Conservation (phyloP, 2,888 invertebrate species). For the Tiliacea citrago region DNA sequence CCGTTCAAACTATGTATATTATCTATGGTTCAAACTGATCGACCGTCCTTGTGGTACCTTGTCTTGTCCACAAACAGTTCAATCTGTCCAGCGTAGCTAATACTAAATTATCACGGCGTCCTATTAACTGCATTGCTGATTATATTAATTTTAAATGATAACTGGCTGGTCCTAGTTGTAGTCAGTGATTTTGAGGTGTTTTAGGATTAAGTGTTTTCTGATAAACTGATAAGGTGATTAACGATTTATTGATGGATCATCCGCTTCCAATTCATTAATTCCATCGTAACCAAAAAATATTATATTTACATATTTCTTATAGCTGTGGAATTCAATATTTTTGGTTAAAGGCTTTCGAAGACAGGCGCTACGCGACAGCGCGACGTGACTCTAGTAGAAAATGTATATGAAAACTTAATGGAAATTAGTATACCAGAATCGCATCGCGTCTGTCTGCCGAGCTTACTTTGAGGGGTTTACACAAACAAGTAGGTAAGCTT, state of each 20-base stretch:
- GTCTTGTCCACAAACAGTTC: conserved; percentile 55
- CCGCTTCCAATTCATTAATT: neutral
- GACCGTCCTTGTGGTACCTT: conserved; percentile 47
- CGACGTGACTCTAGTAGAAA: too few species aligned
- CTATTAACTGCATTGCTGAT: conserved; percentile 59
- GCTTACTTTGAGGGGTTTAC: neutral
- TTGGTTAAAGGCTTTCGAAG: too few species aligned
- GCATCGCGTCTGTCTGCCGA: too few species aligned
- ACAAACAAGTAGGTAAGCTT: neutral
- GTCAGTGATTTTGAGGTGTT: conserved; percentile 9
- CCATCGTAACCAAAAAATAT: neutral
- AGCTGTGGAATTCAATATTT: neutral
- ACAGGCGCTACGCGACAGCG: too few species aligned
- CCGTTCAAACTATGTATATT: conserved; percentile 8
- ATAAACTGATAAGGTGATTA: conserved; percentile 11
- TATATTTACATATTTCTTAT: neutral
- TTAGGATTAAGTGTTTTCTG: conserved; percentile 13
- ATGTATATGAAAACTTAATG: too few species aligned
- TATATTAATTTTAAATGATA: conserved; percentile 53
- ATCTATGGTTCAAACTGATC: conserved; percentile 22
- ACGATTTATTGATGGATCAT: neutral
- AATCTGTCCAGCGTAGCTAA: conserved; percentile 34
- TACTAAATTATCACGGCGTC: conserved; percentile 49
- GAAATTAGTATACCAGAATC: too few species aligned
- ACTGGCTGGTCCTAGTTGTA: conserved; percentile 29